A percentile compares a stretch with the other conserved stretches of the same genome.
These are phyloP conservation scores for Xiphydria camelus DNA, from an alignment of 2,888 invertebrate species.

Conservation along the genomic window DNA sequence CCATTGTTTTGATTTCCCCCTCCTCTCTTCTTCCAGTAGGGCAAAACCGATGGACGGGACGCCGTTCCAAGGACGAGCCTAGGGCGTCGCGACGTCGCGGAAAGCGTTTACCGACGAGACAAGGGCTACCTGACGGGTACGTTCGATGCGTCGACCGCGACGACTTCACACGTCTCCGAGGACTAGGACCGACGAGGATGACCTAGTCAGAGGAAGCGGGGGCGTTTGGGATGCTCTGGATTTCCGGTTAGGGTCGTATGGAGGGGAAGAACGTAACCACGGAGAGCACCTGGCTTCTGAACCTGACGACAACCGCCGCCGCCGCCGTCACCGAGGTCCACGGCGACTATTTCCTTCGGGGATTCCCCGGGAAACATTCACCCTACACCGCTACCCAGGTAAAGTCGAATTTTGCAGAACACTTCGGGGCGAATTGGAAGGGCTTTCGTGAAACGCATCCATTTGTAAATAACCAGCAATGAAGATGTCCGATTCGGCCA, in stretches of 20 bases:
- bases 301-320: slow-evolving; percentile 46
- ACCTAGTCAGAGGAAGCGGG: slow-evolving; percentile 40
- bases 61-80: too few species aligned
- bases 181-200: slow-evolving; percentile 36
- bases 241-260: slow-evolving; percentile 56
- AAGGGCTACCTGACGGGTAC: too few species aligned
- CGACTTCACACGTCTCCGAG: too few species aligned
- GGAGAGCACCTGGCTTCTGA: slow-evolving; percentile 54
- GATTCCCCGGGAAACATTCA: slow-evolving; percentile 54
- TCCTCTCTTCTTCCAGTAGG: too few species aligned
- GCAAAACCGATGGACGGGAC: too few species aligned
- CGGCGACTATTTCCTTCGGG: slow-evolving; percentile 44
- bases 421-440: background rate
- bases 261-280: slow-evolving; percentile 53
- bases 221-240: slow-evolving; percentile 53
- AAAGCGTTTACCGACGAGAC: too few species aligned
- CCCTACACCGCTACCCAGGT: slow-evolving; percentile 57
- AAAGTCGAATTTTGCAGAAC: slow-evolving; percentile 8
- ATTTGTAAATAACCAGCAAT: too few species aligned
- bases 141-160: too few species aligned
- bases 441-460: background rate
- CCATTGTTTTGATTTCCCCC: too few species aligned
- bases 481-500: too few species aligned
- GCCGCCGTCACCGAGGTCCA: slow-evolving; percentile 32
- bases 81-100: too few species aligned